phyloP scores from a whole-genome alignment of 2,113 vertebrate species.

The Peromyscus polionotus region DNA sequence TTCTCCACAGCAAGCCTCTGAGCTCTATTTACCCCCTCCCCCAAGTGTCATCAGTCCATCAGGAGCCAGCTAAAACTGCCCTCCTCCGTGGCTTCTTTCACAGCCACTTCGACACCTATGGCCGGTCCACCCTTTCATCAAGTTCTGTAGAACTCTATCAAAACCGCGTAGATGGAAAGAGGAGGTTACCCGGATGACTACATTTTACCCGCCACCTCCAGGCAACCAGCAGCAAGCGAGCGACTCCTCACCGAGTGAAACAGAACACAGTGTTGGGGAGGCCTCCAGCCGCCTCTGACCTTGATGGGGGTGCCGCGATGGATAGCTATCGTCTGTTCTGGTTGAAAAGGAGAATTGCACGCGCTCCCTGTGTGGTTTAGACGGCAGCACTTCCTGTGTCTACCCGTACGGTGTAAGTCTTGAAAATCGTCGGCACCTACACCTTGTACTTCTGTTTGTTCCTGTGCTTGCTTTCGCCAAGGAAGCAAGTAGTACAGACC shows the following conservation, averaged over 20 bases:
- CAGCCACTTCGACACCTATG: background rate
- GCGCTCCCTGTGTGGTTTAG: background rate
- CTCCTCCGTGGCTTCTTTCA: background rate
- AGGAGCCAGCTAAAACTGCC: background rate
- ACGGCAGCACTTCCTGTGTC: background rate
- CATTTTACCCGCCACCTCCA: background rate
- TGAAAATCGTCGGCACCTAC: background rate
- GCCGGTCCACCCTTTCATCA: constrained; percentile 12
- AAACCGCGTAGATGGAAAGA: constrained; percentile 20
- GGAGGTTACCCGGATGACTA: background rate
- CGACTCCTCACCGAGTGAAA: background rate
- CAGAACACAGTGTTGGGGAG: background rate
- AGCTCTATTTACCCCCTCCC: background rate
- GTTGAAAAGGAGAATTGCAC: background rate
- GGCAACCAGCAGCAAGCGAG: background rate
- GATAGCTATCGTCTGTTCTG: background rate
- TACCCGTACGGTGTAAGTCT: background rate
- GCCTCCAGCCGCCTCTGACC: background rate
- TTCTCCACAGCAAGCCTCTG: background rate
- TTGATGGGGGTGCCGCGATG: background rate
- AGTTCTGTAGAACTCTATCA: constrained; percentile 11
- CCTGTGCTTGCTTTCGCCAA: background rate
- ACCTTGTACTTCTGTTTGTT: background rate
- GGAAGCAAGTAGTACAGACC: background rate
- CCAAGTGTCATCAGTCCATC: background rate